Conservation (phyloP, 1,140 invertebrate species). For the Drosophila simulans region DNA sequence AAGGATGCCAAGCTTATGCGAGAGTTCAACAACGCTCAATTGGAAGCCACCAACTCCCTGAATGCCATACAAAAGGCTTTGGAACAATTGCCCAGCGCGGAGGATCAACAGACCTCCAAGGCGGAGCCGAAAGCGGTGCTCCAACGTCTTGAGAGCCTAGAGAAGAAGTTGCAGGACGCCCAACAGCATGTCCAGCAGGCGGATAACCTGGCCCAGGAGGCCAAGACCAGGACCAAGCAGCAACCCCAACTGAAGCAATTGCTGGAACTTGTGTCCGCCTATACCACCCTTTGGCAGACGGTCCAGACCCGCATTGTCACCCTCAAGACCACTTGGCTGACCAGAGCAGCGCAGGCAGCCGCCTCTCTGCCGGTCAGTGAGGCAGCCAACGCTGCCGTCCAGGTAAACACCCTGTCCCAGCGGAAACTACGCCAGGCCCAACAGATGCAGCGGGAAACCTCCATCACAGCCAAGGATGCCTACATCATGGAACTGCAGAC, state of each 20-base stretch:
- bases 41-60: conserved; percentile 88
- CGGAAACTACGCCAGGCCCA: conserved; percentile 73
- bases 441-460: conserved; percentile 86
- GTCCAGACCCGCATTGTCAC: conserved; percentile 86
- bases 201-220: conserved; percentile 86
- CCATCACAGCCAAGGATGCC: conserved; percentile 91
- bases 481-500: conserved; percentile 90
- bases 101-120: conserved; percentile 85
- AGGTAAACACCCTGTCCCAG: conserved; percentile 90
- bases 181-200: conserved; percentile 86
- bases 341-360: conserved; percentile 46
- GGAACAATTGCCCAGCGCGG: conserved; percentile 87
- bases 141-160: conserved; percentile 85
- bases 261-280: conserved; percentile 89
- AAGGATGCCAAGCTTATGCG: conserved; percentile 86
- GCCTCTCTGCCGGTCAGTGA: conserved; percentile 87
- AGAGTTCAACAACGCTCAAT: conserved; percentile 89
- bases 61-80: conserved; percentile 89
- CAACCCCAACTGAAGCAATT: conserved; percentile 85
- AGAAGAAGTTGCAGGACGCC: conserved; percentile 86
- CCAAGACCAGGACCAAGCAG: conserved; percentile 86
- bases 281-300: conserved; percentile 88
- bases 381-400: conserved; percentile 90
- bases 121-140: conserved; percentile 85
- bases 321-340: conserved; percentile 85